A percentile compares a stretch with the other conserved stretches of the same genome.
These are phyloP conservation scores for Suillia variegata DNA, from an alignment of 2,888 invertebrate species.

Conservation along the genomic window DNA sequence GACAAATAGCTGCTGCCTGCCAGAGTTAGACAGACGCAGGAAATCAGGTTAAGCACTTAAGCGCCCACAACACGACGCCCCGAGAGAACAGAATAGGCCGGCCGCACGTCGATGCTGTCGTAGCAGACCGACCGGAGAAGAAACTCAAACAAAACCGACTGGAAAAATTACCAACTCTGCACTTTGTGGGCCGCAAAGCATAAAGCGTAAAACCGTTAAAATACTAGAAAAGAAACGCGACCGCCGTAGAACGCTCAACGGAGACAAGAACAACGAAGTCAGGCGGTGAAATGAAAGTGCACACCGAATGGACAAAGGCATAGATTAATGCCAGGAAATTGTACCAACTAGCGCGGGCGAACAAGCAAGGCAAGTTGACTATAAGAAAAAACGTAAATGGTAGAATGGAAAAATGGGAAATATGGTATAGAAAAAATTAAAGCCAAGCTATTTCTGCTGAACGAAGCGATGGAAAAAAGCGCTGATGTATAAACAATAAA, in stretches of 20 bases:
- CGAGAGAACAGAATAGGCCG: not conserved
- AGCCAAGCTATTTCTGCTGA: conserved; percentile 21
- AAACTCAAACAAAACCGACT: conserved; percentile 13
- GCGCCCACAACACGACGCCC: not conserved
- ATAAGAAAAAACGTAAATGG: too few relatives aligned
- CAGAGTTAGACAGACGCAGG: too few relatives aligned
- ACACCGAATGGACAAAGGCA: not conserved
- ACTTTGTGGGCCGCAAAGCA: not conserved
- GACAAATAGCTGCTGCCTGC: too few relatives aligned
- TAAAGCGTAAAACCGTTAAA: conserved; percentile 8
- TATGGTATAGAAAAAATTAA: too few relatives aligned
- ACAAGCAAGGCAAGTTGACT: too few relatives aligned
- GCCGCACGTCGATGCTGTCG: too few relatives aligned
- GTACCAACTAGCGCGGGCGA: too few relatives aligned
- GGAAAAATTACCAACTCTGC: conserved; percentile 6
- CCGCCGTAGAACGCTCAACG: too few relatives aligned
- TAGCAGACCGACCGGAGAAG: not conserved
- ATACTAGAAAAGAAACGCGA: not conserved
- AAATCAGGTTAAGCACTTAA: conserved; percentile 36
- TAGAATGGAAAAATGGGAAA: not conserved
- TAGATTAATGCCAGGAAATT: conserved; percentile 12
- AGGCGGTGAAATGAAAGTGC: not conserved
- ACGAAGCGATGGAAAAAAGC: conserved; percentile 35
- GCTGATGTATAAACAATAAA: conserved; percentile 53
- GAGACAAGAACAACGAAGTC: not conserved